Evolutionary conservation across 2,113 vertebrate genomes (phyloP), one percentile per base, ranked within the genome.

Genomic region (Sterrhoptilus dennistouni): DNA sequence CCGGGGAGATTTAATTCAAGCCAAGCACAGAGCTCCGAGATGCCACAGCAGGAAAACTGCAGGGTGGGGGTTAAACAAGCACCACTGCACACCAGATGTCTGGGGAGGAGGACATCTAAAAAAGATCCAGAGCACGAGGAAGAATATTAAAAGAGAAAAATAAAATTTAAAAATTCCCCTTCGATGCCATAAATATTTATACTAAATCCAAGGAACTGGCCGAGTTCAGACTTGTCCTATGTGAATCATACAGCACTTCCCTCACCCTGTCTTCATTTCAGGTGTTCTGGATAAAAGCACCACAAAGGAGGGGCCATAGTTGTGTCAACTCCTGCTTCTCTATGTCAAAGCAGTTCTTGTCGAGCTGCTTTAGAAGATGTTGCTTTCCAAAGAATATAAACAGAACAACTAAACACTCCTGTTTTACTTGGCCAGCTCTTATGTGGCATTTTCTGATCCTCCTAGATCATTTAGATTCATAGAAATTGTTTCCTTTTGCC

Each of bases 61-160:
- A 93, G 96, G 87, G 50, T 36, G 22, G 81, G 84, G 71, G 90
- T 86, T 94, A 93, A 84, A 91, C 91, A 81, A 95, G 87, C 80
- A 83, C 61, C 90, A 87, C n/a, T 66, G 90, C 88, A 83, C 79
- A 79, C 96, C 97, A 95, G 71, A 96, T 96, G 97, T 53, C 83
- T 78, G 57, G 78, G 77, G 31, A 95, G 45, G 54, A 94, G 44
- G 44, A 45, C 44, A 45, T 45, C 56, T 71, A 42, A 82, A 21
- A 44, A 78, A 53, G 64, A 70, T 36, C 87, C 25, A 0, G 66
- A 91, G 68, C 35, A 90, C 9, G 42, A 89, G 79, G 77, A 44
- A 78, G 72, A 83, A 94, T 77, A 78, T 80, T 93, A 45, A 90
- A 90, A 19, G 40, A 20, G 45, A 40, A 36, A 57, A 44, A 86